Evolutionary conservation across 2,797 vertebrate species (phyloP), one percentile per base, ranked within the genome.

Genomic region (Chrysocyon brachyurus): DNA sequence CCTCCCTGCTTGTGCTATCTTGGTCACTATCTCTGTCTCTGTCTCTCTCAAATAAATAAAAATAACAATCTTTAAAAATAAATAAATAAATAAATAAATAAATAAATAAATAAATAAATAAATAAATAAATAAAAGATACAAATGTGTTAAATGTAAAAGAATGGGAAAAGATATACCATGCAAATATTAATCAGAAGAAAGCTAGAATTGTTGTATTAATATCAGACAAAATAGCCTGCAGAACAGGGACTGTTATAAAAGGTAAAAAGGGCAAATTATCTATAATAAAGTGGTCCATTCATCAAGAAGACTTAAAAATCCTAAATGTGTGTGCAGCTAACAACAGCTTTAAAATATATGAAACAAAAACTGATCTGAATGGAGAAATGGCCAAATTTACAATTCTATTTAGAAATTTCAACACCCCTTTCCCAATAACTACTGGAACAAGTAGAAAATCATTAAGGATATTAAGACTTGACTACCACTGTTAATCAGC

Each of bases 171-270:
- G 9, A 49, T 63, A 92, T 9, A 21, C 4, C 16, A 68, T 88
- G 40, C 19, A 90, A 66, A n/a, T 86, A 63, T 68, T 70, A 77
- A 77, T 72, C 15, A 81, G 54, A 81, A 93, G 26, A 77, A 90
- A 54, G 21, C 21, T 79, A 40, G 36, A 36, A 12, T 57, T 83
- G 21, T 93, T 90, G 31, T 66, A 63, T 87, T 64, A 82, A 49
- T 36, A 63, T 66, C 40, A 92, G 73, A 36, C 21, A 79, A 78
- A 92, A 33, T 59, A 91, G 59, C 75, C 54, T 88, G 95, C n/a
- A 57, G 54, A 54, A 89, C 40, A 86, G n/a, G 17, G 9, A 72
- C 49, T 49, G 2, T 33, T 90, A 33, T 26, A 46, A 84, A 24
- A n/a, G 49, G 15, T 52, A 82, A 86, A 26, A 81, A 83, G 22